These are phyloP conservation scores for Anastrepha obliqua DNA, from an alignment of 1,140 invertebrate genomes.

Conservation along the genomic window DNA sequence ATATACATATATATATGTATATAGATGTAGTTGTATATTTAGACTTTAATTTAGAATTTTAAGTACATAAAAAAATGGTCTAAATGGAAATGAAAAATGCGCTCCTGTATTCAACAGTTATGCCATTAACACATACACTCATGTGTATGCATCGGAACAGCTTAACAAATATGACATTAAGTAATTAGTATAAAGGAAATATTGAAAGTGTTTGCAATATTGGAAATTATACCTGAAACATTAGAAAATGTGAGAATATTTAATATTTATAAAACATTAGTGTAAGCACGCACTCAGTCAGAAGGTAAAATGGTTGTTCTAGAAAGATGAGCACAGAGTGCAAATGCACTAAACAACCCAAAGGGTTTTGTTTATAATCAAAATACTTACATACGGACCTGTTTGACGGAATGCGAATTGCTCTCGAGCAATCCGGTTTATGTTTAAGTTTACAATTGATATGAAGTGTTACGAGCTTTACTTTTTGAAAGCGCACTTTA, in stretches of 20 bases:
- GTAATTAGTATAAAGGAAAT: constrained; percentile 41
- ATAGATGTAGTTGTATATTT: background rate
- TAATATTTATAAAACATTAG: constrained; percentile 21
- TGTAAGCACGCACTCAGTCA: background rate
- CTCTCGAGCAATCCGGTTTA: too few relatives aligned
- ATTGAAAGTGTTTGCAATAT: constrained; percentile 48
- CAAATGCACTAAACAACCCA: background rate
- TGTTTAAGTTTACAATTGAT: too few relatives aligned
- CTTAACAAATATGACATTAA: background rate
- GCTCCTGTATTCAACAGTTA: background rate
- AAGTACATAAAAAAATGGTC: background rate
- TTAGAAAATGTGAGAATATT: constrained; percentile 4
- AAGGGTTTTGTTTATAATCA: background rate
- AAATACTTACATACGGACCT: background rate
- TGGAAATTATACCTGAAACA: constrained; percentile 46
- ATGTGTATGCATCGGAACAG: background rate
- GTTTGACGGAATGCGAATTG: too few relatives aligned
- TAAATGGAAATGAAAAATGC: background rate
- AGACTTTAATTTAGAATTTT: background rate
- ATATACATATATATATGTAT: background rate
- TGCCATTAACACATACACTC: background rate
- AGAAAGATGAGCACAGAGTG: background rate
- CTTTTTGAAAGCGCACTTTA: too few relatives aligned
- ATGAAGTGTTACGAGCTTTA: too few relatives aligned
- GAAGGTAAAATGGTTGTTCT: background rate